Base-by-base conservation (phyloP, 2,888 invertebrate species). In the Anorthoa munda region DNA sequence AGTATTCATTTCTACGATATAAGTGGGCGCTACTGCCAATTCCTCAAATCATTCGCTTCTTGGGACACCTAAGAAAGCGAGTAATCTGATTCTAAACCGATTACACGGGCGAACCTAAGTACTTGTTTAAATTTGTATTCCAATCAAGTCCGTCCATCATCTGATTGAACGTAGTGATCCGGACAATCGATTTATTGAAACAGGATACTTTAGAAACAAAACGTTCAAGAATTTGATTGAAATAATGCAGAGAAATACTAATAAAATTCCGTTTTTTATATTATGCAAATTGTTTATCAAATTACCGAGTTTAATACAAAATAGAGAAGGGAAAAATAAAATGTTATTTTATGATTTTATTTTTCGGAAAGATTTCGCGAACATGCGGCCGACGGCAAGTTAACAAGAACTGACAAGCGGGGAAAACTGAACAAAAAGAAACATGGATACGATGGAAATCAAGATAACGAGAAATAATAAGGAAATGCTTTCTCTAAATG, bases 141-240 rank as follows among this genome's bases (percentile, higher is more conserved):
- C 74, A 72, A 79, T 79, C 55, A 72, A 59, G 46, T 55, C 51
- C 55, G 61, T 45, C 55, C 66, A 71, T 66, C 26, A 82, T 71
- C 82, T 78, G 78, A 79, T 82, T 78, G 79, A 71, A 78, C 48
- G 46, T 82, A 77, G 60, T 82, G 82, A 78, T 81, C 77, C 70
- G 78, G 21, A 78, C 71, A 77, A 77, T 70, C 71, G 61, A 65
- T 77, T 77, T 82, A 82, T 70, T 56, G 55, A 53, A 61, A 82
- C 71, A 51, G 39, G 46, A 51, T 61, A 65, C 61, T 82, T 77
- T 77, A 39, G 64, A 18, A 64, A 48, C 46, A 21, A 65, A 50
- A 48, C 39, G n/a, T 55, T 75, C 15, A 23, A 13, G 39, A 59
- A 45, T 59, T 50, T 48, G n/a, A 75, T 81, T 60, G 53, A 60